Conservation (phyloP, 2,888 invertebrate genomes). For the Ophion obscuratus region DNA sequence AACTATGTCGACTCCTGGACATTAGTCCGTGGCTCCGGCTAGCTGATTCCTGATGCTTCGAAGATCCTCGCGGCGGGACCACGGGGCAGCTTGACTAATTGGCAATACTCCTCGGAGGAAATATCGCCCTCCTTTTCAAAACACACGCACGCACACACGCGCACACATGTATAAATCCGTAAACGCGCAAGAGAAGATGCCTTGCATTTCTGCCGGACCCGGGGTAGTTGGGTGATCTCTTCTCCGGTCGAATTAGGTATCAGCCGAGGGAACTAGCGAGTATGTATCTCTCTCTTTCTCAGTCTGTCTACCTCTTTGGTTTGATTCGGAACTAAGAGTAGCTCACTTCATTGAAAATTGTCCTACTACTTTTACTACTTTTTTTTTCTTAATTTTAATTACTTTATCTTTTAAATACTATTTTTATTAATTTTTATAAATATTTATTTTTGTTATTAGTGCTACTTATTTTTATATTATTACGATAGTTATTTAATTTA, state of each 20-base stretch:
- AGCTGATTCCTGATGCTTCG: constrained; percentile 31
- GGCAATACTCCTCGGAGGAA: constrained; percentile 73
- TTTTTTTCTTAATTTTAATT: no score
- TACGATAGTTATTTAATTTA: no score
- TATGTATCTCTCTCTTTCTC: background rate
- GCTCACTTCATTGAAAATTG: no score
- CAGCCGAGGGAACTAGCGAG: constrained; percentile 47
- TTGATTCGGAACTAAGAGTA: no score
- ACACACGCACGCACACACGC: constrained; percentile 33
- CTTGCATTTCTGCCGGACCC: constrained; percentile 14
- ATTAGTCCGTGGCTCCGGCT: constrained; percentile 26
- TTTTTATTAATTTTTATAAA: no score
- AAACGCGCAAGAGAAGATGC: constrained; percentile 69
- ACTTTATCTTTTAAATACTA: no score
- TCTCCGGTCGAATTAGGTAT: constrained; percentile 52
- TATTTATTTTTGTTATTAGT: no score
- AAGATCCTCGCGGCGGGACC: constrained; percentile 34
- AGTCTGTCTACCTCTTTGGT: no score
- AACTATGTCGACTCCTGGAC: constrained; percentile 55
- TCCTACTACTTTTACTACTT: no score
- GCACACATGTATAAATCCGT: constrained; percentile 67
- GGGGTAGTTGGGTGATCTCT: constrained; percentile 40
- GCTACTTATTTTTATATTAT: no score
- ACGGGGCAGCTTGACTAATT: constrained; percentile 73
- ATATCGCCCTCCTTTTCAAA: background rate